Base-by-base conservation (phyloP, 1,140 invertebrate species). In the Mamestra configurata region DNA sequence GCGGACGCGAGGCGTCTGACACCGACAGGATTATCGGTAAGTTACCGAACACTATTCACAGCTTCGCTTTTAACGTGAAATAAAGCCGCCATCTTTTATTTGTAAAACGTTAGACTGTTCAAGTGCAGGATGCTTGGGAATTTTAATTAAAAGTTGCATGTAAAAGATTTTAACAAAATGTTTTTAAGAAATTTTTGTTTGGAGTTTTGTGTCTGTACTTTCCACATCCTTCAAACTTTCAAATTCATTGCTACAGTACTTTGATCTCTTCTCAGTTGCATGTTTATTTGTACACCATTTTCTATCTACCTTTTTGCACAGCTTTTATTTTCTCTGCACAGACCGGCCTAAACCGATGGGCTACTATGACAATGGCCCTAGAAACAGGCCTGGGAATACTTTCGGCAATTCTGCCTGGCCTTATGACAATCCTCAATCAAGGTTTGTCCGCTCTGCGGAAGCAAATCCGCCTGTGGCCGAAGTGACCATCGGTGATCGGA, bases 1-100 rank as follows among this genome's bases (percentile, higher is more conserved):
- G 93, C 80, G 93, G 93, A 5, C 79, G 80, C 15, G 90, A 93
- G 57, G 85, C 84, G 70, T 86, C 88, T 77, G 88, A 88, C 55
- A 37, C 79, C 46, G 86, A 87, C 37, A 86, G 86, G 77, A 85
- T 88, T 64, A 82, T 79, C 57, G 87, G 88, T 89, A 81, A 82
- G 83, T 83, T 77, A 35, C 46, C 43, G n/a, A 22, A 73, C 55
- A 59, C 55, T 68, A 68, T 59, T 59, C 31, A 57, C 46, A 35
- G 15, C 53, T 46, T 31, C 55, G 57, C 57, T 40, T 76, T 76
- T 76, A 76, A 76, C 73, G 22, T 64, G 35, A 55, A 73, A 53
- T 61, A 66, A 68, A 59, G 55, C 22, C 6, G 40, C 75, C 20
- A 15, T 49, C 37, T 51, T 79, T 55, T 71, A 79, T 35, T 40